A percentile compares a stretch with the other conserved stretches of the same genome.
Evolutionary conservation across 2,113 vertebrate genomes (phyloP).

Genomic region (Protobothrops mucrosquamatus): DNA sequence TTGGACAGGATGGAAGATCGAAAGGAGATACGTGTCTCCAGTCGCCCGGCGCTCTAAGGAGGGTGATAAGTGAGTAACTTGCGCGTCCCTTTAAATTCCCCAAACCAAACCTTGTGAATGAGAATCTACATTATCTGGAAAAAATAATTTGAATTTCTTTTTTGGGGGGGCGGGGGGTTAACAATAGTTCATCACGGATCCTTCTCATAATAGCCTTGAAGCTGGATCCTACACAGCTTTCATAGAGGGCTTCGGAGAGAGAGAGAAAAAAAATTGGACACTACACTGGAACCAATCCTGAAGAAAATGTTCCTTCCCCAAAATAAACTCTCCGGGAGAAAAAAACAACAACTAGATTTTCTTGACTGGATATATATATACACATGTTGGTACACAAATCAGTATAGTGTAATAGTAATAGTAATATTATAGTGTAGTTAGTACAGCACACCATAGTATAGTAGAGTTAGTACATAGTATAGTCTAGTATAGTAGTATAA

Average conservation of each 20-base stretch:
- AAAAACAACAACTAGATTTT: neutral
- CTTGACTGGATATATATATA: neutral
- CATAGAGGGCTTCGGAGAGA: no score
- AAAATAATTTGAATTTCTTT: neutral
- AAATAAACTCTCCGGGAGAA: slow-evolving; percentile 1
- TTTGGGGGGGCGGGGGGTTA: neutral
- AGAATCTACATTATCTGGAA: neutral
- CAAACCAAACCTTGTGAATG: neutral
- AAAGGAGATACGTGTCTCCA: neutral
- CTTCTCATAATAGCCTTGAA: neutral
- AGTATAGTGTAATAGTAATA: neutral
- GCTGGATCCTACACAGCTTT: neutral
- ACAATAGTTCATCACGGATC: neutral
- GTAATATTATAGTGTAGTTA: no score
- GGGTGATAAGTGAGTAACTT: neutral
- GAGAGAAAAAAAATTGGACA: neutral
- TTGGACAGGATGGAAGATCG: neutral
- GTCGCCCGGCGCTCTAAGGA: neutral
- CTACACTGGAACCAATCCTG: neutral
- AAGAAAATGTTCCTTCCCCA: slow-evolving; percentile 35
- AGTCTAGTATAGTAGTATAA: neutral
- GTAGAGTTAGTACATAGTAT: neutral
- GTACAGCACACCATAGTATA: no score
- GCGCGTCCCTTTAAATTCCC: neutral
- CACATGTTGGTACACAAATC: neutral